Evolutionary conservation across 1,140 invertebrate species (phyloP).

Genomic region (Plodia interpunctella): DNA sequence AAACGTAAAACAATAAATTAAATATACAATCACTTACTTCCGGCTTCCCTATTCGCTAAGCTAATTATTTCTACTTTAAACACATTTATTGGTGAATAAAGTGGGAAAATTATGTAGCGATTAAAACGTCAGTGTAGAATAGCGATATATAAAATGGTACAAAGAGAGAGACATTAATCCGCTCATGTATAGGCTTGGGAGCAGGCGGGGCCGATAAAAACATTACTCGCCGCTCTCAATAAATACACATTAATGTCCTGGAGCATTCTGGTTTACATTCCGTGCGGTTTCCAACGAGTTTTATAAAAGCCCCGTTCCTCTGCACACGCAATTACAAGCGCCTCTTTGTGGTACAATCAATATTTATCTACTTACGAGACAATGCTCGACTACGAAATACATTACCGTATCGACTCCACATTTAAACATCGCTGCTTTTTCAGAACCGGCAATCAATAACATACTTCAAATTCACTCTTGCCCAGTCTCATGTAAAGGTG

Average conservation of each 20-base stretch:
- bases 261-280: slow-evolving; percentile 72
- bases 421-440: slow-evolving; percentile 21
- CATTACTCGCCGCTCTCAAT: slow-evolving; percentile 72
- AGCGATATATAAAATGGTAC: slow-evolving; percentile 25
- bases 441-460: slow-evolving; percentile 37
- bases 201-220: slow-evolving; percentile 68
- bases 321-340: slow-evolving; percentile 73
- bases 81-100: slow-evolving; percentile 35
- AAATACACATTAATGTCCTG: slow-evolving; percentile 75
- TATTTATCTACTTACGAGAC: slow-evolving; percentile 58
- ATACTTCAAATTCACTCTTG: slow-evolving; percentile 30
- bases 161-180: slow-evolving; percentile 27
- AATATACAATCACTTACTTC: slow-evolving; percentile 6
- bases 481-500: slow-evolving; percentile 32
- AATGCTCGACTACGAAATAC: slow-evolving; percentile 44
- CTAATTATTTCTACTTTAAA: slow-evolving; percentile 26
- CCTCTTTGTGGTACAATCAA: slow-evolving; percentile 65
- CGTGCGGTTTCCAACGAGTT: slow-evolving; percentile 70
- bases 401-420: slow-evolving; percentile 36
- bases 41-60: slow-evolving; percentile 3
- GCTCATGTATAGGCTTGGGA: slow-evolving; percentile 39
- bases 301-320: slow-evolving; percentile 68
- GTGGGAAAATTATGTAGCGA: slow-evolving; percentile 32
- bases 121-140: slow-evolving; percentile 38
- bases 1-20: slow-evolving; percentile 25